Percentiles rank a stretch among this genome's conserved stretches.
These are phyloP conservation scores for Aspidapion aeneum DNA, from an alignment of 2,888 invertebrate species.

Conservation along the genomic window DNA sequence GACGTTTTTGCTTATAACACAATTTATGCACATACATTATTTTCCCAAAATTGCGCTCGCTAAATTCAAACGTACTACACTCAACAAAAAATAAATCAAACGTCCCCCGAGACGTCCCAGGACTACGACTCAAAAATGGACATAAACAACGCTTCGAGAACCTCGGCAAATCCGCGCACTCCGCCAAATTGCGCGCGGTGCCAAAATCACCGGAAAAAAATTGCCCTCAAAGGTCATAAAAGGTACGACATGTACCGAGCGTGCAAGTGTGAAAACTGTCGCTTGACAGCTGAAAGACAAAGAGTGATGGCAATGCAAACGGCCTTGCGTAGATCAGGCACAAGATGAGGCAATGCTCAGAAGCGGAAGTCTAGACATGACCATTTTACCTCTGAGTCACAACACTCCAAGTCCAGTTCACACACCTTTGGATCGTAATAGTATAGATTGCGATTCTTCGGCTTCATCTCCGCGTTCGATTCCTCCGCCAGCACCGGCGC, in stretches of 20 bases:
- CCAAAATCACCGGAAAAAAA: conserved; percentile 86
- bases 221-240: conserved; percentile 88
- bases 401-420: conserved; percentile 46
- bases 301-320: conserved; percentile 88
- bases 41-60: no score
- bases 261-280: conserved; percentile 85
- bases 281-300: conserved; percentile 81
- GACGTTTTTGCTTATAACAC: conserved; percentile 11
- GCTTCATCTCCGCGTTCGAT: conserved; percentile 58
- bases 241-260: conserved; percentile 82
- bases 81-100: no score
- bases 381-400: conserved; percentile 41
- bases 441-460: conserved; percentile 55
- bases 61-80: no score
- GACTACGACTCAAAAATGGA: conserved; percentile 54
- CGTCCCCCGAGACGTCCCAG: conserved; percentile 48
- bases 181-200: conserved; percentile 92
- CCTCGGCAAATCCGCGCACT: conserved; percentile 65
- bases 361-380: conserved; percentile 39
- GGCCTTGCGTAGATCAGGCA: conserved; percentile 73
- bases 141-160: conserved; percentile 51
- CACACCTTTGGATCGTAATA: conserved; percentile 41
- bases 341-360: conserved; percentile 70
- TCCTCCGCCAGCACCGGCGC: conserved; percentile 40
- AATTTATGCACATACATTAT: no score